phyloP scores from a whole-genome alignment of 2,888 invertebrate species.

The Aricia artaxerxes region DNA sequence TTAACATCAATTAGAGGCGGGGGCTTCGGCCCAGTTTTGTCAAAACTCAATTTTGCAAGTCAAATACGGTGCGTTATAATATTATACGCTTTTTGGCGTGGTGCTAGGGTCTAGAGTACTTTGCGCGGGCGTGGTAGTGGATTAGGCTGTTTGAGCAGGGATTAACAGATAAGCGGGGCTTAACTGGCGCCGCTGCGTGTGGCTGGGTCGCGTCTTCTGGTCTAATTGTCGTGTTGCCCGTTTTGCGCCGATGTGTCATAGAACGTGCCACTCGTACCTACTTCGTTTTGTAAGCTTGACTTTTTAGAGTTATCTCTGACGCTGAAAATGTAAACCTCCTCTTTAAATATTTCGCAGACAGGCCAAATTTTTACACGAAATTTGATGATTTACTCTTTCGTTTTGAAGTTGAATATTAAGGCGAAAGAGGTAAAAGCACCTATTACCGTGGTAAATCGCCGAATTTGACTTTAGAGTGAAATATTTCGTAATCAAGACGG shows the following conservation, averaged over 20 bases:
- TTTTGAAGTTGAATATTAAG: background rate
- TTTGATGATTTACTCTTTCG: background rate
- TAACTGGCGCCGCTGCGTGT: constrained; percentile 69
- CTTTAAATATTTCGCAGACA: background rate
- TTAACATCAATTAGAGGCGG: constrained; percentile 53
- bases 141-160: constrained; percentile 80
- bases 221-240: constrained; percentile 19
- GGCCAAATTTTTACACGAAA: background rate
- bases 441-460: too few species aligned
- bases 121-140: constrained; percentile 49
- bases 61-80: constrained; percentile 53
- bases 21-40: constrained; percentile 63
- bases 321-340: background rate
- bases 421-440: too few species aligned
- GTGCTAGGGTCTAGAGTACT: constrained; percentile 1
- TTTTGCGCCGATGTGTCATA: background rate
- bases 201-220: constrained; percentile 54
- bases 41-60: constrained; percentile 79
- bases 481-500: too few species aligned
- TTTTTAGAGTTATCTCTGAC: background rate
- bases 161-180: constrained; percentile 74
- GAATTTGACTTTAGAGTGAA: too few species aligned
- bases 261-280: background rate
- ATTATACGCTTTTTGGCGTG: background rate
- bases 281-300: background rate